These are phyloP conservation scores for Geotria australis DNA, from an alignment of 2,797 vertebrate species.

Conservation along the genomic window DNA sequence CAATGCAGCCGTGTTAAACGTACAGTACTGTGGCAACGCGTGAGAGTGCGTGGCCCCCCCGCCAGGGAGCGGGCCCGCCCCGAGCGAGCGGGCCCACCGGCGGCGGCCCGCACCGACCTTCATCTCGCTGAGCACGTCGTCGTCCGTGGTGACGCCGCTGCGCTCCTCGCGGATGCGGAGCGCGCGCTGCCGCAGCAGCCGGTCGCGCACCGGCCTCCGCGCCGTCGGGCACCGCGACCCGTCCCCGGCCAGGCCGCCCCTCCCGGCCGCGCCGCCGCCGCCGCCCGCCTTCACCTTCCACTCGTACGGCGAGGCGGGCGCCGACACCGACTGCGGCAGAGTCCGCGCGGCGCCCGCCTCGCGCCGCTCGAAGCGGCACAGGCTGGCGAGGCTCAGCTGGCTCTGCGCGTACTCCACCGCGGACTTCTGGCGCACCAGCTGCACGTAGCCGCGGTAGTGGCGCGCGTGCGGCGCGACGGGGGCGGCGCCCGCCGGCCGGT, in stretches of 20 bases:
- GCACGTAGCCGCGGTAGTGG: conserved; percentile 94
- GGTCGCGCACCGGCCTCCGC: conserved; percentile 69
- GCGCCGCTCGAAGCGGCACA: conserved; percentile 23
- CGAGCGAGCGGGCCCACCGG: no score
- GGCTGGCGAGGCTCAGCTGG: conserved; percentile 53
- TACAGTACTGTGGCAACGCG: no score
- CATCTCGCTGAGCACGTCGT: not conserved
- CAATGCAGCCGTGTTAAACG: no score
- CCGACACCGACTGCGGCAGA: conserved; percentile 9
- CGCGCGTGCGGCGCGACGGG: conserved; percentile 55
- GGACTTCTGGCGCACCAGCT: conserved; percentile 68
- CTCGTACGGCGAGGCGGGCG: conserved; percentile 50
- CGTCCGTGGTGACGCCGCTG: not conserved
- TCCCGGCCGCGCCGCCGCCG: conserved; percentile 52
- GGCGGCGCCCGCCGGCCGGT: conserved; percentile 3
- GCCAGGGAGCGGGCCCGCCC: no score
- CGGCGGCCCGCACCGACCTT: not conserved
- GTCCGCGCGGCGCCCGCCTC: not conserved
- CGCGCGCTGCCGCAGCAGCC: conserved; percentile 29
- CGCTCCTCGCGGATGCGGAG: not conserved
- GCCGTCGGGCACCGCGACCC: conserved; percentile 64
- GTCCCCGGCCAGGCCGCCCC: conserved; percentile 66
- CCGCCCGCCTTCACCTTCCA: conserved; percentile 95
- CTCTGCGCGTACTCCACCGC: conserved; percentile 56
- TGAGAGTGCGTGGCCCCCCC: no score